phyloP scores from a whole-genome alignment of 30 jellyfish, hydroid and myxozoan genomes.

The Pseudorhiza aurosa region DNA sequence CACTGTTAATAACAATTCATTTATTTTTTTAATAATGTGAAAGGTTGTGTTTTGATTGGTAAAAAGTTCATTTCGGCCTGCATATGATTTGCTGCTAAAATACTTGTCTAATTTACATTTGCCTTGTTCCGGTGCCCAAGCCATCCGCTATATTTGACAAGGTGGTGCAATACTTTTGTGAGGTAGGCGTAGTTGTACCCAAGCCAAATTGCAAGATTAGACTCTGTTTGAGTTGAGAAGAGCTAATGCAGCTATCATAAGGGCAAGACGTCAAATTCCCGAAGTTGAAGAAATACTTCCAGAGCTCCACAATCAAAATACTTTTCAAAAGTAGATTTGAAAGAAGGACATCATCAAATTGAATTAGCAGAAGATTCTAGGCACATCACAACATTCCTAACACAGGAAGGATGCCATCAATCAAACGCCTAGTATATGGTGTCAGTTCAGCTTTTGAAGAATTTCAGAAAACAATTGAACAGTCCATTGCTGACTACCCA shows the following conservation, averaged over 20 bases:
- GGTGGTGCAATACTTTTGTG: too few relatives aligned
- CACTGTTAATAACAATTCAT: too few relatives aligned
- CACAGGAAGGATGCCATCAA: slow-evolving; percentile 18
- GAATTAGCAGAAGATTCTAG: slow-evolving; percentile 42
- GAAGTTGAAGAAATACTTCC: slow-evolving; percentile 33
- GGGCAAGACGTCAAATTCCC: slow-evolving; percentile 34
- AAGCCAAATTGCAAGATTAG: slow-evolving; percentile 32
- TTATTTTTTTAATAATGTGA: too few relatives aligned
- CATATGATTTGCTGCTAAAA: too few relatives aligned
- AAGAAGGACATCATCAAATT: slow-evolving; percentile 42
- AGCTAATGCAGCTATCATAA: slow-evolving; percentile 39
- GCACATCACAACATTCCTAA: slow-evolving; percentile 29
- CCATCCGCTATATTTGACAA: too few relatives aligned
- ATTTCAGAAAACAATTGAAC: slow-evolving; percentile 19
- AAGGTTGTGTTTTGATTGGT: too few relatives aligned
- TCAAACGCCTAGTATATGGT: slow-evolving; percentile 31
- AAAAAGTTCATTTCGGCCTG: too few relatives aligned
- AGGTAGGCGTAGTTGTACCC: slow-evolving; percentile 46
- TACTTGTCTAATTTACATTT: too few relatives aligned
- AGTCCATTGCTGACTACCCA: slow-evolving; percentile 41
- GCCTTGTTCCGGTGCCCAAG: too few relatives aligned
- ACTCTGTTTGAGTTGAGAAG: slow-evolving; percentile 30
- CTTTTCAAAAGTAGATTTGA: slow-evolving; percentile 28
- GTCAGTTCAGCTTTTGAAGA: slow-evolving; percentile 41
- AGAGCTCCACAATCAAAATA: slow-evolving; percentile 45